A percentile compares a stretch with the other conserved stretches of the same genome.
phyloP scores from a whole-genome alignment of 2,888 invertebrate species.

The Cordilura impudica region DNA sequence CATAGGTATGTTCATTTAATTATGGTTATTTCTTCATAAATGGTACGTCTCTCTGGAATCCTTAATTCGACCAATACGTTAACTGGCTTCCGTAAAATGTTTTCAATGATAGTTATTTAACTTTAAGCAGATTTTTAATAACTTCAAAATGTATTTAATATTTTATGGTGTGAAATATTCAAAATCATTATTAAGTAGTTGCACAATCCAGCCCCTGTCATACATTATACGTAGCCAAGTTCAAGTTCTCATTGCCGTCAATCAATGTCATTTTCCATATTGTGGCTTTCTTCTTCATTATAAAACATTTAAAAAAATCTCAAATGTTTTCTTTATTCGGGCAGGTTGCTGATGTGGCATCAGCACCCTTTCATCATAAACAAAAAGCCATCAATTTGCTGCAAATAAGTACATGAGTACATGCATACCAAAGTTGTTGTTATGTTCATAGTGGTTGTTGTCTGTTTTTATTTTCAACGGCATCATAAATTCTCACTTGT shows the following conservation, averaged over 20 bases:
- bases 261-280: constrained; percentile 48
- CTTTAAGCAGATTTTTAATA: too few species aligned
- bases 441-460: neutral
- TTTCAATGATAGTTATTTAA: too few species aligned
- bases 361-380: constrained; percentile 13
- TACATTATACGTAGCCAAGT: neutral
- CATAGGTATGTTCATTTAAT: too few species aligned
- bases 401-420: too few species aligned
- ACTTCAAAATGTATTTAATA: too few species aligned
- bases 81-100: too few species aligned
- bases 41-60: too few species aligned
- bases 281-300: constrained; percentile 6
- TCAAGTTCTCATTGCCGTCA: constrained; percentile 49
- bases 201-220: neutral
- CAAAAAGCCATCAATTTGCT: neutral
- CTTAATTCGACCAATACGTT: too few species aligned
- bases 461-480: constrained; percentile 7
- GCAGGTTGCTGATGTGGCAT: constrained; percentile 34
- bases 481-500: constrained; percentile 31
- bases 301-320: neutral
- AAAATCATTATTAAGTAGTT: too few species aligned
- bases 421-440: neutral
- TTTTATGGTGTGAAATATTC: too few species aligned
- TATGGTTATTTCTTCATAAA: too few species aligned
- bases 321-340: constrained; percentile 16